phyloP scores from a whole-genome alignment of 2,113 vertebrate species.

The Callorhinus ursinus region DNA sequence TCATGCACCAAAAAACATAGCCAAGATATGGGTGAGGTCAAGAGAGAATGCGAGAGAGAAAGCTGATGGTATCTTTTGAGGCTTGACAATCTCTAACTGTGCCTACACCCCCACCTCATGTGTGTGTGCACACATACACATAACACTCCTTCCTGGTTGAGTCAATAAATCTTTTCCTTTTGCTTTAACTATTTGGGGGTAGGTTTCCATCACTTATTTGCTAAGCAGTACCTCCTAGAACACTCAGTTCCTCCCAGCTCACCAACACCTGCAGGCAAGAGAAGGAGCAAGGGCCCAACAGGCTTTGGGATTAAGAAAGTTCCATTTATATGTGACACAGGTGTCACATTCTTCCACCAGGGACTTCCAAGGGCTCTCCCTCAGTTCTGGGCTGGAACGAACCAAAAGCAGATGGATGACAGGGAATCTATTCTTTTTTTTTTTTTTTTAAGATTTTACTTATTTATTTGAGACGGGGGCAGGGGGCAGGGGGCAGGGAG shows the following conservation, averaged over 20 bases:
- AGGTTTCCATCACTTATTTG: not conserved
- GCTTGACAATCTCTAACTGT: not conserved
- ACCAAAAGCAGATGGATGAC: not conserved
- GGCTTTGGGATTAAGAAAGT: not conserved
- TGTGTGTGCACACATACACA: too few relatives aligned
- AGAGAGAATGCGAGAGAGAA: not conserved
- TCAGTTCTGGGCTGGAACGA: not conserved
- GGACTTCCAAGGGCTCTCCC: not conserved
- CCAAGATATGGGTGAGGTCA: not conserved
- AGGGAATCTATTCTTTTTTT: not conserved
- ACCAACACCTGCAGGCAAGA: not conserved
- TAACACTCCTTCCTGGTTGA: not conserved
- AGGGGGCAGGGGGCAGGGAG: too few relatives aligned
- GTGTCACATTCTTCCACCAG: not conserved
- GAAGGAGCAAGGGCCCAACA: not conserved
- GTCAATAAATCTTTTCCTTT: not conserved
- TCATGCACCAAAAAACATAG: not conserved
- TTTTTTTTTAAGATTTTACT: too few relatives aligned
- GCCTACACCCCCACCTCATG: too few relatives aligned
- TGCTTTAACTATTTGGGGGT: not conserved
- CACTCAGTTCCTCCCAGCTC: not conserved
- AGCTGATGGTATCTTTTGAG: not conserved
- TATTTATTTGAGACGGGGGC: too few relatives aligned
- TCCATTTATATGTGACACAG: not conserved
- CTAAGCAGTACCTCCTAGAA: not conserved